Conservation (phyloP, 2,797 vertebrate genomes). For the Mormyrus proboscirostris region DNA sequence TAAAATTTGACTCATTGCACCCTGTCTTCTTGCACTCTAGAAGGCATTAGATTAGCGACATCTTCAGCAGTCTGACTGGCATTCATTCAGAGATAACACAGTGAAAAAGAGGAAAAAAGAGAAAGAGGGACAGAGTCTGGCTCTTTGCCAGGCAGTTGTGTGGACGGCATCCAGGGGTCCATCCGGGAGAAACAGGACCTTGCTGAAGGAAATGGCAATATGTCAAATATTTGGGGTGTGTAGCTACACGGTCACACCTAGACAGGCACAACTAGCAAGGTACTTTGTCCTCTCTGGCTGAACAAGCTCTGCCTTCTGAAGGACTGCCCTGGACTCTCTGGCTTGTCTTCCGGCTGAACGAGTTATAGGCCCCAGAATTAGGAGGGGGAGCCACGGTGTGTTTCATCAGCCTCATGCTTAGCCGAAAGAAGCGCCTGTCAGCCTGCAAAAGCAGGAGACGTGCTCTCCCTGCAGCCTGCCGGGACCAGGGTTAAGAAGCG, state of each 20-base stretch:
- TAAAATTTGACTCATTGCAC: background rate
- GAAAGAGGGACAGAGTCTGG: slow-evolving; percentile 48
- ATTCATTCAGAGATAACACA: slow-evolving; percentile 32
- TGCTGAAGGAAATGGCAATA: background rate
- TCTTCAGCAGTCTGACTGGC: background rate
- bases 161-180: slow-evolving; percentile 16
- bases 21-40: background rate
- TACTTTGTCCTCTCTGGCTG: background rate
- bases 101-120: slow-evolving; percentile 25
- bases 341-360: background rate
- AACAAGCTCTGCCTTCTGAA: background rate
- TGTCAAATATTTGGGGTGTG: background rate
- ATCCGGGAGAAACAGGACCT: slow-evolving; percentile 1
- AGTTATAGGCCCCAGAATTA: background rate
- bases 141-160: slow-evolving; percentile 54
- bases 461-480: background rate
- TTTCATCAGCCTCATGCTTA: background rate
- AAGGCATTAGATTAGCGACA: background rate
- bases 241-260: background rate
- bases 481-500: background rate
- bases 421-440: background rate
- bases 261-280: background rate
- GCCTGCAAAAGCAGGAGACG: too few species aligned
- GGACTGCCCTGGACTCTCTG: background rate
- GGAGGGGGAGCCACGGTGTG: background rate